Percentiles rank a stretch among this genome's conserved stretches.
phyloP scores from a whole-genome alignment of 1,140 invertebrate genomes.

The Diuraphis noxia region DNA sequence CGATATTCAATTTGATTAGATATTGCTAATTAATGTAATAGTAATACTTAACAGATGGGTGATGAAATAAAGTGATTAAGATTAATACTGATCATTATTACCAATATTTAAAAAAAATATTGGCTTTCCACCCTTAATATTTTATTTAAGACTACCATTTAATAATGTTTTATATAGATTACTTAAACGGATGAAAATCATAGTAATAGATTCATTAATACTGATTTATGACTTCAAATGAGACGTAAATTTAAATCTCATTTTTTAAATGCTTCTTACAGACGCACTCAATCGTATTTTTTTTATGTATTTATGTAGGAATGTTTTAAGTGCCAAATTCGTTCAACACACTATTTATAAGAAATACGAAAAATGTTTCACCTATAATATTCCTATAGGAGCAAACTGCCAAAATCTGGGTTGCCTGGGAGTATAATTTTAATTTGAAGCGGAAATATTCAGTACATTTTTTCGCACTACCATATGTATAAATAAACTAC shows the following conservation, averaged over 20 bases:
- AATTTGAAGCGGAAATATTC: conserved; percentile 39
- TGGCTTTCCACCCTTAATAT: neutral
- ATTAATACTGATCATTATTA: neutral
- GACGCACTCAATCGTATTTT: neutral
- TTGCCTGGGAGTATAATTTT: conserved; percentile 44
- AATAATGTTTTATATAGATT: neutral
- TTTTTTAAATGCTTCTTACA: neutral
- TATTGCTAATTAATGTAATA: neutral
- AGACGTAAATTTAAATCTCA: neutral
- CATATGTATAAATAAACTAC: conserved; percentile 43
- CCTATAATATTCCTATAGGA: conserved; percentile 25
- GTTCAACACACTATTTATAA: conserved; percentile 46
- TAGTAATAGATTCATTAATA: neutral
- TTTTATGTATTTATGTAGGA: neutral
- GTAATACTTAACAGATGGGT: neutral
- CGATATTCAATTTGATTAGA: neutral
- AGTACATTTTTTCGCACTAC: conserved; percentile 2
- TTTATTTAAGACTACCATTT: neutral
- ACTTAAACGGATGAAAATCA: neutral
- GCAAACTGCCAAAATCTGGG: conserved; percentile 40
- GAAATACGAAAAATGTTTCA: neutral
- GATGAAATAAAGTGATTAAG: neutral
- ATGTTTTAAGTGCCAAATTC: conserved; percentile 41
- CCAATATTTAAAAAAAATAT: neutral
- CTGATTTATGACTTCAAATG: conserved; percentile 8